phyloP scores from a whole-genome alignment of 2,797 vertebrate species.

The Coracias cyanogaster region DNA sequence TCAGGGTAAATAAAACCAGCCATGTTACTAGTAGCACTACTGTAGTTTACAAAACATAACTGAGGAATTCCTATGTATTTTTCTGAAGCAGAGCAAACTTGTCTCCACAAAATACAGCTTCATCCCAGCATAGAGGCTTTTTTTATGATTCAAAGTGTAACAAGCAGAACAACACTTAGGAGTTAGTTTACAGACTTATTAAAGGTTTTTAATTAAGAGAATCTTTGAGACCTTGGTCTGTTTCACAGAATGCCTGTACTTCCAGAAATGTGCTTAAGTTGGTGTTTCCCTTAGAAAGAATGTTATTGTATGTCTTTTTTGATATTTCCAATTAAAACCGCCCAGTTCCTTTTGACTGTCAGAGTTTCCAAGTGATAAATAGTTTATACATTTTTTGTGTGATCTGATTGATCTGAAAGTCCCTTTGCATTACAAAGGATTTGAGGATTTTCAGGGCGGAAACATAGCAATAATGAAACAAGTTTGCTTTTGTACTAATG shows the following conservation, averaged over 20 bases:
- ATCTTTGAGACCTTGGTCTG: neutral
- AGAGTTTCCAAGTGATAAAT: neutral
- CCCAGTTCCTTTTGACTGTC: neutral
- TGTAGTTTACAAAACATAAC: neutral
- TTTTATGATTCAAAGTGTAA: slow-evolving; percentile 12
- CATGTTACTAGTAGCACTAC: neutral
- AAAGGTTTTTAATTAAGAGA: neutral
- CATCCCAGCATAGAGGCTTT: neutral
- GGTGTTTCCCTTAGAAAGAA: neutral
- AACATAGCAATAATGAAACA: neutral
- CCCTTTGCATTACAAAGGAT: neutral
- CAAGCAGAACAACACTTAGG: neutral
- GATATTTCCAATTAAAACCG: neutral
- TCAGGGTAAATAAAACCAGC: neutral
- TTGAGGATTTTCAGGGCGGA: neutral
- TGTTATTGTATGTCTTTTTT: neutral
- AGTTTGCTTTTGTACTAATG: accelerated
- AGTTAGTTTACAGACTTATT: neutral
- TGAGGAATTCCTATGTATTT: neutral
- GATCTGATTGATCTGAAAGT: neutral
- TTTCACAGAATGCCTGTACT: neutral
- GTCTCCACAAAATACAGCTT: neutral
- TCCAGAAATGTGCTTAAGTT: neutral
- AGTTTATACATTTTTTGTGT: neutral
- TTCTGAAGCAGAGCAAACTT: neutral